Percentiles rank a stretch among this genome's conserved stretches.
Evolutionary conservation across 2,888 invertebrate species (phyloP).

Genomic region (Drosophila subsilvestris): DNA sequence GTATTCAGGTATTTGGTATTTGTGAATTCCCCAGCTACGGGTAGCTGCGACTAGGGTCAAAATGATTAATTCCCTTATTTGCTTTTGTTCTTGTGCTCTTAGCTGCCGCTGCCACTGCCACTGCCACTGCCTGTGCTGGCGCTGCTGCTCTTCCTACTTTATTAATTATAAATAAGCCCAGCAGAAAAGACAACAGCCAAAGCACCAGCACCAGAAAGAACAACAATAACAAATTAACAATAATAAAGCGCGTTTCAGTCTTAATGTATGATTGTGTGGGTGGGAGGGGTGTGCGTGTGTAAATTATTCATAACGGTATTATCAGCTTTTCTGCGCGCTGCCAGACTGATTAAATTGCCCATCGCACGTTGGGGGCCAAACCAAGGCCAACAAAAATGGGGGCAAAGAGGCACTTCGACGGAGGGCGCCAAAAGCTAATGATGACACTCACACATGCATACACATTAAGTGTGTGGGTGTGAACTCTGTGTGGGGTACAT

Average conservation of each 20-base stretch:
- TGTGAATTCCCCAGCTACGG: background rate
- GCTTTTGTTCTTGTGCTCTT: slow-evolving; percentile 20
- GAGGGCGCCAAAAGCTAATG: slow-evolving; percentile 54
- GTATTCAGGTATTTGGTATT: background rate
- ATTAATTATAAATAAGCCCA: slow-evolving; percentile 71
- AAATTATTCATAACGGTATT: slow-evolving; percentile 78
- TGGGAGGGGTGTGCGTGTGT: slow-evolving; percentile 39
- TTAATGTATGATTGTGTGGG: slow-evolving; percentile 6
- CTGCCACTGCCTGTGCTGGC: no score
- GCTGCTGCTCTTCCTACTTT: slow-evolving; percentile 13
- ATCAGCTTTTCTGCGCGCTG: slow-evolving; percentile 70
- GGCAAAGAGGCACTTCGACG: slow-evolving; percentile 7
- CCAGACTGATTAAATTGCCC: slow-evolving; percentile 75
- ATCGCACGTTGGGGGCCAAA: slow-evolving; percentile 21
- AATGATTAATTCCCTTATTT: slow-evolving; percentile 9
- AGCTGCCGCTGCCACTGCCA: slow-evolving; percentile 11
- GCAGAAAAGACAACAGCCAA: slow-evolving; percentile 33
- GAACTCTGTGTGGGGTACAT: background rate
- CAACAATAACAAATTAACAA: slow-evolving; percentile 15
- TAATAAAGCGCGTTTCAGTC: slow-evolving; percentile 42
- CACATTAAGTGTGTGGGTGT: slow-evolving; percentile 5
- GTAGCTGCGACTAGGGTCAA: background rate
- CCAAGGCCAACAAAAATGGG: slow-evolving; percentile 18
- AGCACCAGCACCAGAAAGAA: slow-evolving; percentile 25
- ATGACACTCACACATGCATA: slow-evolving; percentile 34